phyloP scores from a whole-genome alignment of 2,888 invertebrate genomes.

The Tachina lurida region DNA sequence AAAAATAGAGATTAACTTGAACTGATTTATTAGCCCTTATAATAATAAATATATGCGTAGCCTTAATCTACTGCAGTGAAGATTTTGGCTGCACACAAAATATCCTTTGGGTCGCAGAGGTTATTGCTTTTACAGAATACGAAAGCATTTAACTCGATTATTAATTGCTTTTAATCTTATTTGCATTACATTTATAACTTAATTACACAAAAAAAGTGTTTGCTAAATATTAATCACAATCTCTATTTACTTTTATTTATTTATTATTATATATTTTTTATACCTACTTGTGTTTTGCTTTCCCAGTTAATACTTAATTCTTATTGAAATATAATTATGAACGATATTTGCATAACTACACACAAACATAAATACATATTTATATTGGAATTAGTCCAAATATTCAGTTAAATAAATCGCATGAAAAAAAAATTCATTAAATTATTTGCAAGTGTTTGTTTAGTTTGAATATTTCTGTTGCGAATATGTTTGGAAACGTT shows the following conservation, averaged over 20 bases:
- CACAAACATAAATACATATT: neutral
- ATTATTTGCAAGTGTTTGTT: slow-evolving; percentile 51
- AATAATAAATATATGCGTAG: too few species aligned
- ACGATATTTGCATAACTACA: neutral
- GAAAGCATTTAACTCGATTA: too few species aligned
- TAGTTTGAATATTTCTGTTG: slow-evolving; percentile 15
- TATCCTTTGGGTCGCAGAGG: too few species aligned
- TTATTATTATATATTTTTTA: neutral
- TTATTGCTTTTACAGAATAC: too few species aligned
- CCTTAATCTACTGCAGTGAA: too few species aligned
- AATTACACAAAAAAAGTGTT: slow-evolving; percentile 25
- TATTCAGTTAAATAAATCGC: slow-evolving; percentile 39
- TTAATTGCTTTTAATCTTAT: neutral
- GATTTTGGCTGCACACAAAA: too few species aligned
- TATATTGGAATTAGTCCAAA: slow-evolving; percentile 12
- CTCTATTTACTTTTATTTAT: neutral
- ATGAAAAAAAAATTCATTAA: slow-evolving; percentile 56
- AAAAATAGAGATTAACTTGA: too few species aligned
- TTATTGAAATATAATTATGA: slow-evolving; percentile 26
- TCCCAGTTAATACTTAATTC: slow-evolving; percentile 15
- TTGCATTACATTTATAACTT: slow-evolving; percentile 16
- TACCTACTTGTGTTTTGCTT: neutral
- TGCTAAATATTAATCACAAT: slow-evolving; percentile 42
- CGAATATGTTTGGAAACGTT: neutral
- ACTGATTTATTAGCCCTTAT: too few species aligned